Base-by-base conservation (phyloP, 2,888 invertebrate genomes). In the Rhingia campestris region DNA sequence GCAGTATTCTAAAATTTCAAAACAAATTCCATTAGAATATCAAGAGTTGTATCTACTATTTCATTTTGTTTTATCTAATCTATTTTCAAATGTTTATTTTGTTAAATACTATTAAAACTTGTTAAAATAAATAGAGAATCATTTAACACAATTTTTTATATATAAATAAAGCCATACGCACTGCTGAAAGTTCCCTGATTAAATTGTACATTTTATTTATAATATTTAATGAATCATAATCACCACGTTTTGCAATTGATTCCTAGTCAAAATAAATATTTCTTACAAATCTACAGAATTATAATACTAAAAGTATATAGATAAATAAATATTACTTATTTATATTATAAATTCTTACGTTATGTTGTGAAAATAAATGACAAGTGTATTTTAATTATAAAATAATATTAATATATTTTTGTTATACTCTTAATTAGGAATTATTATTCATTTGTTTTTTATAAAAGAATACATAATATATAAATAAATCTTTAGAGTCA, bases 241-340 rank as follows among this genome's bases (percentile, higher is more conserved):
- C 51, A 53, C 41, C 10, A 67, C 6, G 49, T 49, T 56, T 64
- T 70, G 63, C 47, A 76, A 76, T 76, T 75, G 75, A 81, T 73
- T 80, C 66, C 74, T 74, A 80, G 74, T 74, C 74, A 80, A 80
- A 66, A 59, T 72, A 77, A 12, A 45, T 45, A 53, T 67, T 73
- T 81, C 54, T 81, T 75, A 54, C 37, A 69, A 67, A 61, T 49
- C 51, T 61, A 56, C 56, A 66, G 33, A 49, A 59, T 53, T 4
- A 47, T 70, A 69, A 63, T 58, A 53, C 10, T 70, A 54, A 53
- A 64, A 70, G 30, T 61, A 47, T 41, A 45, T 67, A 53, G 51
- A 73, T 61, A 74, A 69, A 72, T 32, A 49, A 59, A 59, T 22
- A 39, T 67, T 49, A 22, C 45, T 43, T 70, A 54, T 51, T 61